A percentile compares a stretch with the other conserved stretches of the same genome.
Conservation (phyloP, 2,888 invertebrate genomes). For the Drosophila imparisetae region DNA sequence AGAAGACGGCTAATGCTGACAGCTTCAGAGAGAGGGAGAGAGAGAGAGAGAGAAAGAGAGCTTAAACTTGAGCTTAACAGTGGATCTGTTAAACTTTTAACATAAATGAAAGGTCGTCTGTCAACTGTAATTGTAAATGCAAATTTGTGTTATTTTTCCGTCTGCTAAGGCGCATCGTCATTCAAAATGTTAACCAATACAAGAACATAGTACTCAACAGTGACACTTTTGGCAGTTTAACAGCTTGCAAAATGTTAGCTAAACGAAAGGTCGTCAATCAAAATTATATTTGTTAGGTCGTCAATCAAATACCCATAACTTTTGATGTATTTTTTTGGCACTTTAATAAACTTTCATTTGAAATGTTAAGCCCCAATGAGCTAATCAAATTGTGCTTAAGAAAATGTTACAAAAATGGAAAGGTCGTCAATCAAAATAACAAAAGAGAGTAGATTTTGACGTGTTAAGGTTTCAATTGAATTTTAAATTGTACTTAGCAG, state of each 20-base stretch:
- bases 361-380: background rate
- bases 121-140: background rate
- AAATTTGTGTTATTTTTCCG: background rate
- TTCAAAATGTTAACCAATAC: background rate
- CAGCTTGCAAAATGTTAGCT: constrained; percentile 14
- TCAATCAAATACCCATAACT: background rate
- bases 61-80: constrained; percentile 7
- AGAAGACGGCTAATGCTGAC: constrained; percentile 41
- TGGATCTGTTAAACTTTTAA: constrained; percentile 13
- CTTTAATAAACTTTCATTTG: background rate
- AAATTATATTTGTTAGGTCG: background rate
- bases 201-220: constrained; percentile 1
- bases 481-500: constrained; percentile 7
- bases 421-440: constrained; percentile 20
- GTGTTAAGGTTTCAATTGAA: constrained; percentile 55
- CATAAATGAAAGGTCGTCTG: constrained; percentile 9
- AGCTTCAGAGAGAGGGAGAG: constrained; percentile 3
- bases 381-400: background rate
- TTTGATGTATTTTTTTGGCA: background rate
- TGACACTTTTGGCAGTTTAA: constrained; percentile 6
- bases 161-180: background rate
- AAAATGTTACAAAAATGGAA: constrained; percentile 6
- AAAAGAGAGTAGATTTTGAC: constrained; percentile 41
- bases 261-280: background rate
- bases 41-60: constrained; percentile 8